A percentile compares a stretch with the other conserved stretches of the same genome.
phyloP scores from a whole-genome alignment of 64 coral and sea anemone genomes.

The Montipora sp. region DNA sequence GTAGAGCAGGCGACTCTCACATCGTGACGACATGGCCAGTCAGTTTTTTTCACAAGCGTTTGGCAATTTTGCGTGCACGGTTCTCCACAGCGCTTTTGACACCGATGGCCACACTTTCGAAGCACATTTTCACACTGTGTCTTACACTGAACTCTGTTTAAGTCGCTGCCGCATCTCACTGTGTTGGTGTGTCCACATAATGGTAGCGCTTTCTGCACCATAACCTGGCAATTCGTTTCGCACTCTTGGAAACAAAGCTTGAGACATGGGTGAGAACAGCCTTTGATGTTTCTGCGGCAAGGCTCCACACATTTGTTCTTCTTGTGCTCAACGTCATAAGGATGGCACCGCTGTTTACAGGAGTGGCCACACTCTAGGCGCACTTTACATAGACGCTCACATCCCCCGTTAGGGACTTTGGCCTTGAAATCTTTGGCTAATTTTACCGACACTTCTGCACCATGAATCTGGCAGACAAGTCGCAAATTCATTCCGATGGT shows the following conservation, averaged over 20 bases:
- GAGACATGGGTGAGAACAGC: conserved; percentile 67
- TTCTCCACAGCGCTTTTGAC: not conserved
- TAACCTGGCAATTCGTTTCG: conserved; percentile 19
- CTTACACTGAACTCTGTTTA: not conserved
- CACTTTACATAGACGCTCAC: conserved; percentile 49
- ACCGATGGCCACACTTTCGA: not conserved
- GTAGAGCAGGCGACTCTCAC: not conserved
- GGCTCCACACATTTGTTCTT: conserved; percentile 44
- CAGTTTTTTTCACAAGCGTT: not conserved
- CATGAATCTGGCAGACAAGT: conserved; percentile 73
- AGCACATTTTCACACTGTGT: not conserved
- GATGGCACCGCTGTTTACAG: conserved; percentile 69
- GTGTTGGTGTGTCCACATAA: conserved; percentile 57
- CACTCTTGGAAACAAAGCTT: conserved; percentile 66
- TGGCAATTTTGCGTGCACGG: conserved; percentile 5
- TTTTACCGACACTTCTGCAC: not conserved
- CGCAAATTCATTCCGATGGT: conserved; percentile 51
- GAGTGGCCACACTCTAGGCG: conserved; percentile 82
- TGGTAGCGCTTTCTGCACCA: conserved; percentile 59
- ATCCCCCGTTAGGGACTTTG: conserved; percentile 81
- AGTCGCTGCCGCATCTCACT: conserved; percentile 39
- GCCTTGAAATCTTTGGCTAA: conserved; percentile 64
- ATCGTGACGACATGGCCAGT: conserved; percentile 31
- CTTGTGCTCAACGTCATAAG: conserved; percentile 62
- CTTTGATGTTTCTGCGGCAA: conserved; percentile 30